These are phyloP conservation scores for Luffia ferchaultella DNA, from an alignment of 2,888 invertebrate genomes.

Conservation along the genomic window DNA sequence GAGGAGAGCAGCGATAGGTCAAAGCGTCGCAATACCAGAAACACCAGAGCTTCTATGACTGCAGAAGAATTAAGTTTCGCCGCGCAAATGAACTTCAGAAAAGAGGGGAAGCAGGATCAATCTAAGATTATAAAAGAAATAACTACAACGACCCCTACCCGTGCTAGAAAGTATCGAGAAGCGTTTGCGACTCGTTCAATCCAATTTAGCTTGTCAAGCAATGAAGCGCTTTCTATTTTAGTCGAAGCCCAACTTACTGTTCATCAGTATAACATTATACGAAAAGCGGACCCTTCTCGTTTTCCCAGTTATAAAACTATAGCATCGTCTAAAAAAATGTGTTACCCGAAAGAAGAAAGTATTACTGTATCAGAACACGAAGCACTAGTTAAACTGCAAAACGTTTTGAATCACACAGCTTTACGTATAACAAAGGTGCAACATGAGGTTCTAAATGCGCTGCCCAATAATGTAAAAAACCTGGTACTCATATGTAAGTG, in stretches of 20 bases:
- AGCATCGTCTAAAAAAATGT: background rate
- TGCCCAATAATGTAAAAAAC: background rate
- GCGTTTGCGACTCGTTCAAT: background rate
- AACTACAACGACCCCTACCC: background rate
- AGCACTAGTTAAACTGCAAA: background rate
- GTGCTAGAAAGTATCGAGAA: background rate
- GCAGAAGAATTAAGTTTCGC: background rate
- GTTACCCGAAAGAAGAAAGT: background rate
- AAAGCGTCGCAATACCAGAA: background rate
- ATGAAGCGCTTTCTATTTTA: background rate
- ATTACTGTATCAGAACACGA: background rate
- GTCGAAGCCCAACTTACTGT: background rate
- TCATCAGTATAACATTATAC: background rate
- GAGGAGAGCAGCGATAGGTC: conserved; percentile 1
- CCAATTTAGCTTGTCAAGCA: background rate
- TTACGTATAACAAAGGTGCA: background rate
- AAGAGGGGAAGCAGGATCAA: no score
- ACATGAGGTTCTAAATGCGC: background rate
- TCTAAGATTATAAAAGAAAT: background rate
- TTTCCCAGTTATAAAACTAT: background rate
- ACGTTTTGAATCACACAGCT: background rate
- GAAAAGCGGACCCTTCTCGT: background rate
- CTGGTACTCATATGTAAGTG: background rate
- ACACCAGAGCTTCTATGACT: background rate
- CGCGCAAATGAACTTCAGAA: conserved; percentile 1